Conservation (phyloP, 2,797 vertebrate species). For the Syngnathus acus region DNA sequence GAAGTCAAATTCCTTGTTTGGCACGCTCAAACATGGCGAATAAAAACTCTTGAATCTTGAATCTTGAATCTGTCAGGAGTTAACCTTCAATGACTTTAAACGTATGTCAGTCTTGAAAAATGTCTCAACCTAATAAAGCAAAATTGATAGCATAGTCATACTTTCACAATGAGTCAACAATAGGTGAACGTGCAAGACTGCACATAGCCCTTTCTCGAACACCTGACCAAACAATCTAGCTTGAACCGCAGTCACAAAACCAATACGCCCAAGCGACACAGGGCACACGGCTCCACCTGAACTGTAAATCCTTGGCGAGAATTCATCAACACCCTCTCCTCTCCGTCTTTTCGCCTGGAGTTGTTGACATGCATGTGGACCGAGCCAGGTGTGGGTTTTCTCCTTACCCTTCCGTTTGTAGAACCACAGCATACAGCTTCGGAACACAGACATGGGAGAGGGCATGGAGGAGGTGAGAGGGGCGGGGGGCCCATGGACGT, state of each 20-base stretch:
- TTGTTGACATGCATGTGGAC: conserved; percentile 46
- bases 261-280: background rate
- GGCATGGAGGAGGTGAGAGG: conserved; percentile 81
- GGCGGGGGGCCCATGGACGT: conserved; percentile 56
- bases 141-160: background rate
- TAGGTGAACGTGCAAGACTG: conserved; percentile 7
- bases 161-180: conserved; percentile 4
- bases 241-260: conserved; percentile 27
- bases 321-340: conserved; percentile 35
- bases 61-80: no score
- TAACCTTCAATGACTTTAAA: background rate
- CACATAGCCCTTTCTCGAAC: background rate
- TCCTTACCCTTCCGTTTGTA: conserved; percentile 97
- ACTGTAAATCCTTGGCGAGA: conserved; percentile 35
- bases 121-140: background rate
- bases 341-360: conserved; percentile 1
- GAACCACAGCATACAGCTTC: conserved; percentile 99
- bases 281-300: conserved; percentile 32
- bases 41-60: no score
- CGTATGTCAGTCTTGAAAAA: background rate
- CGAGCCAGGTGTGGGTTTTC: conserved; percentile 45
- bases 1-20: no score
- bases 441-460: conserved; percentile 96
- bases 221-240: conserved; percentile 1
- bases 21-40: no score